Conservation (phyloP, 2,888 invertebrate genomes). For the Leptinotarsa haldemani region DNA sequence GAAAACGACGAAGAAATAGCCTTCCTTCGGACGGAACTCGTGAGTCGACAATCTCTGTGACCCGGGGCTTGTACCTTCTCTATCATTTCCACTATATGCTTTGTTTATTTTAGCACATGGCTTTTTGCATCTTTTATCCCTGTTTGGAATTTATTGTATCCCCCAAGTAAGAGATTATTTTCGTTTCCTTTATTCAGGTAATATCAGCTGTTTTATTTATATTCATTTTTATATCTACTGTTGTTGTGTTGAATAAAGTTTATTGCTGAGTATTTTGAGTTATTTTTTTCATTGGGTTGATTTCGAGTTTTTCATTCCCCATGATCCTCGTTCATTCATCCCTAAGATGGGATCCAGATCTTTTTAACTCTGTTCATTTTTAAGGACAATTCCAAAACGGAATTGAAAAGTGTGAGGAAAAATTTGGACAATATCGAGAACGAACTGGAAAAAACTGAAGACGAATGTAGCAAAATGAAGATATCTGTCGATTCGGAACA, state of each 20-base stretch:
- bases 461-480: constrained; percentile 67
- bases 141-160: constrained; percentile 32
- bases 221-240: constrained; percentile 42
- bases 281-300: constrained; percentile 48
- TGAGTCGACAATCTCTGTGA: constrained; percentile 65
- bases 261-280: constrained; percentile 45
- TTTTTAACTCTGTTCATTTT: constrained; percentile 37
- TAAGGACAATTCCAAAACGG: constrained; percentile 59
- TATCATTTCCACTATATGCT: constrained; percentile 34
- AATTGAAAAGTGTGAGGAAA: constrained; percentile 62
- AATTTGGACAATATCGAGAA: constrained; percentile 64
- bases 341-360: not conserved
- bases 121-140: constrained; percentile 29
- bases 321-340: not conserved
- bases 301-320: constrained; percentile 25
- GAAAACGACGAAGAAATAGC: constrained; percentile 70
- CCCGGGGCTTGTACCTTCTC: constrained; percentile 32
- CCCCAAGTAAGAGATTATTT: constrained; percentile 28
- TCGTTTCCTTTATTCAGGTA: constrained; percentile 28
- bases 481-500: constrained; percentile 70
- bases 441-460: constrained; percentile 67
- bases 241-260: constrained; percentile 50
- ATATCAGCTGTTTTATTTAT: constrained; percentile 31
- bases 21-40: constrained; percentile 70
- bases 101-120: constrained; percentile 42